Percentiles rank a stretch among this genome's conserved stretches.
Evolutionary conservation across 2,888 invertebrate species (phyloP).

Genomic region (Acrobeloides nanus): DNA sequence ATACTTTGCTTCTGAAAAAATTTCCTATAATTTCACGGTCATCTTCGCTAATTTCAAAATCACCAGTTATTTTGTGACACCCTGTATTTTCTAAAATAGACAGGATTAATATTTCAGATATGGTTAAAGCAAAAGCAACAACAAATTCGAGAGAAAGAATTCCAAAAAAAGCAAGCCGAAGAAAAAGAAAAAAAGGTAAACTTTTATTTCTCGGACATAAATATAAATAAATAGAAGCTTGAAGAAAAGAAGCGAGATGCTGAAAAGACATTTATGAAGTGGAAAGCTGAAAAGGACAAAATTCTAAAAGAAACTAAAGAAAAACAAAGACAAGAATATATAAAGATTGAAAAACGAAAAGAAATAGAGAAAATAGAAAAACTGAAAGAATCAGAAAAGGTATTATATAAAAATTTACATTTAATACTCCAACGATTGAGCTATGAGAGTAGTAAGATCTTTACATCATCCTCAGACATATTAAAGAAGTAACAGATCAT

Average conservation of each 20-base stretch:
- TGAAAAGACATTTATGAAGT: slow-evolving; percentile 17
- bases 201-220: background rate
- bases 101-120: slow-evolving; percentile 13
- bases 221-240: slow-evolving; percentile 5
- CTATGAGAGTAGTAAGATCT: too few species aligned
- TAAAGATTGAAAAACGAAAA: slow-evolving; percentile 12
- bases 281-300: slow-evolving; percentile 20
- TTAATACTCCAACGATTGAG: too few species aligned
- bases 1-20: too few species aligned
- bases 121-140: slow-evolving; percentile 15
- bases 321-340: slow-evolving; percentile 5
- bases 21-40: too few species aligned
- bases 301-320: slow-evolving; percentile 10
- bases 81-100: too few species aligned
- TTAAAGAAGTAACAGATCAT: too few species aligned
- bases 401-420: too few species aligned
- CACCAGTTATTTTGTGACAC: too few species aligned
- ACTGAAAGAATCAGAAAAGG: slow-evolving; percentile 17
- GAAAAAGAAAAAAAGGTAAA: slow-evolving; percentile 4
- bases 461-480: too few species aligned
- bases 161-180: slow-evolving; percentile 9
- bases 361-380: slow-evolving; percentile 7
- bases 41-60: too few species aligned
- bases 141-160: slow-evolving; percentile 2
- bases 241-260: slow-evolving; percentile 19